Conservation (phyloP, 2,113 vertebrate genomes). For the Merops nubicus region DNA sequence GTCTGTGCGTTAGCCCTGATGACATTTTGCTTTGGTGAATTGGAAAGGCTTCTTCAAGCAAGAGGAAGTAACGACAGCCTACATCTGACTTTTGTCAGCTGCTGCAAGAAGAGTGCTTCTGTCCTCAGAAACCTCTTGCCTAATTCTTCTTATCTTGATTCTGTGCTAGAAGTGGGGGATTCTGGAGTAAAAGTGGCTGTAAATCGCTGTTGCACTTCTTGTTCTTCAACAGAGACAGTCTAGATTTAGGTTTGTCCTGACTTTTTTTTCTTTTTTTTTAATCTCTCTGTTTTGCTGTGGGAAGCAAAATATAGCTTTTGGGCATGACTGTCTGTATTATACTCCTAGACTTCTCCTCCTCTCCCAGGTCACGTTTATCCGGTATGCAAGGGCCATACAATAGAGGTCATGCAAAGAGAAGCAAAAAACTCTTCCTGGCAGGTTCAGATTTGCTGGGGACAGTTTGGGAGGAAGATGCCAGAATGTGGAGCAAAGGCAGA, state of each 20-base stretch:
- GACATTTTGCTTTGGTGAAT: neutral
- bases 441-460: neutral
- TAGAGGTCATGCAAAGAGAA: neutral
- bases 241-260: neutral
- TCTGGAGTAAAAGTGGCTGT: neutral
- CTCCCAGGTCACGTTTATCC: neutral
- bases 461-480: neutral
- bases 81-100: neutral
- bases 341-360: neutral
- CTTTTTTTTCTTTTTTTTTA: neutral
- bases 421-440: neutral
- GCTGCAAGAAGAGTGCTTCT: neutral
- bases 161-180: neutral
- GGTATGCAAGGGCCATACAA: neutral
- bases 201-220: neutral
- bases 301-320: neutral
- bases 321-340: neutral
- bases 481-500: neutral
- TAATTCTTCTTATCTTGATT: neutral
- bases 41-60: neutral
- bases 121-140: neutral
- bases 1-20: neutral
- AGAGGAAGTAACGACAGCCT: neutral
- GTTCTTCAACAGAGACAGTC: neutral
- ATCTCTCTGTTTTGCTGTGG: too few relatives aligned